Evolutionary conservation across 2,888 invertebrate genomes (phyloP), one percentile per base, ranked within the genome.

Genomic region (Timandra comae): DNA sequence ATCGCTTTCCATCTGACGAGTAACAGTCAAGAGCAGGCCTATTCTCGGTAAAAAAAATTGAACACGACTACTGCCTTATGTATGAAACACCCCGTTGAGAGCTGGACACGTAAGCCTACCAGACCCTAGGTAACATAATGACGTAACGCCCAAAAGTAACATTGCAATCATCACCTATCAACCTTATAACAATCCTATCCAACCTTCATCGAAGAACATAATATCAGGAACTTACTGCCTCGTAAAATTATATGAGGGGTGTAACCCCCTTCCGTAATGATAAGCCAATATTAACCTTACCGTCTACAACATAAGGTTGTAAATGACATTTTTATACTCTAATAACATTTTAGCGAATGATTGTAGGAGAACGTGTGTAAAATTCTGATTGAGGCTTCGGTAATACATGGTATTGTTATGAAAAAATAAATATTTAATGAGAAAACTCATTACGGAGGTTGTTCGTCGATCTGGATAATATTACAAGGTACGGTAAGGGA

Each of bases 181-280:
- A 34, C 28, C 45, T 28, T 36, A 40, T 35, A 46, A 35, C 34
- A 42, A 36, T 27, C 20, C 36, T 44, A 46, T 37, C 43, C 35
- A 48, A 39, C 47, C 48, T 49, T 50, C 50, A 54, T 51, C 41
- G 41, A 48, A 47, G 38, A 49, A 16, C 47, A 48, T 44, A 52
- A 52, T 54, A 54, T 54, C 51, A 50, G 38, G 43, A 49, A 49
- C 45, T 51, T 42, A 54, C 41, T 34, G 22, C 20, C 30, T 33
- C 47, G 52, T 60, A 52, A 60, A 57, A 49, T 60, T 52, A 56
- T 60, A 60, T 45, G 47, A 28, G n/a, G n/a, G n/a, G 29, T 16
- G 37, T 29, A 40, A 37, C 38, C 44, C 43, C 42, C 33, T 41
- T 32, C 29, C 34, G 26, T 34, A 41, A 41, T 36, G 44, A 46